phyloP scores from a whole-genome alignment of 2,888 invertebrate species.

The Coremacera marginata region DNA sequence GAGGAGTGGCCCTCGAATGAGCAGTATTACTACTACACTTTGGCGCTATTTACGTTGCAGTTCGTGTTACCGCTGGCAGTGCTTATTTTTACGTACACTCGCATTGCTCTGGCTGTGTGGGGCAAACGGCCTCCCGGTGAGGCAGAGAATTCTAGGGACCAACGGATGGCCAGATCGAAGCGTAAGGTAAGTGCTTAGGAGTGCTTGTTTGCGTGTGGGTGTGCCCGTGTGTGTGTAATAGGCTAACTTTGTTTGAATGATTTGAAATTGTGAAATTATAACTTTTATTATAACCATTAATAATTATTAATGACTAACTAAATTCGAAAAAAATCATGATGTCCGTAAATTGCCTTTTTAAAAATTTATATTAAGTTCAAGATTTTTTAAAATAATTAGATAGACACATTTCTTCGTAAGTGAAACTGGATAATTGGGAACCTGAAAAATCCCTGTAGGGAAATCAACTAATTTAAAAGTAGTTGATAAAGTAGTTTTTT shows the following conservation, averaged over 20 bases:
- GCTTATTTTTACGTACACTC: constrained; percentile 85
- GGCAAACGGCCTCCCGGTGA: constrained; percentile 89
- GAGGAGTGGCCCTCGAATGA: constrained; percentile 78
- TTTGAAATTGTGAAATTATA: no score
- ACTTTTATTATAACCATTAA: no score
- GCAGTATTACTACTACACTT: constrained; percentile 81
- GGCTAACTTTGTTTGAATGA: background rate
- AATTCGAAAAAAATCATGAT: no score
- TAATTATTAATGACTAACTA: no score
- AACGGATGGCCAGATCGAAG: constrained; percentile 86
- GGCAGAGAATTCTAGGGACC: constrained; percentile 85
- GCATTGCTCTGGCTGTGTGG: constrained; percentile 90
- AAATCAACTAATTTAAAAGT: no score
- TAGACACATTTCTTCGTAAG: no score
- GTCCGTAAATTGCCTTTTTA: no score
- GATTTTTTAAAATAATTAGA: no score
- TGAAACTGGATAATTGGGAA: no score
- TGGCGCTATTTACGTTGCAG: constrained; percentile 83
- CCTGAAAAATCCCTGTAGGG: no score
- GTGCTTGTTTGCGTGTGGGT: background rate
- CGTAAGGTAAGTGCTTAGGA: constrained; percentile 77
- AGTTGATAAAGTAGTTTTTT: no score
- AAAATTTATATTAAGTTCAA: no score
- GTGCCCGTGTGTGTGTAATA: background rate
- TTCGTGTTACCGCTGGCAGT: constrained; percentile 86